Conservation (phyloP, 2,113 vertebrate genomes). For the Siniperca knerii region DNA sequence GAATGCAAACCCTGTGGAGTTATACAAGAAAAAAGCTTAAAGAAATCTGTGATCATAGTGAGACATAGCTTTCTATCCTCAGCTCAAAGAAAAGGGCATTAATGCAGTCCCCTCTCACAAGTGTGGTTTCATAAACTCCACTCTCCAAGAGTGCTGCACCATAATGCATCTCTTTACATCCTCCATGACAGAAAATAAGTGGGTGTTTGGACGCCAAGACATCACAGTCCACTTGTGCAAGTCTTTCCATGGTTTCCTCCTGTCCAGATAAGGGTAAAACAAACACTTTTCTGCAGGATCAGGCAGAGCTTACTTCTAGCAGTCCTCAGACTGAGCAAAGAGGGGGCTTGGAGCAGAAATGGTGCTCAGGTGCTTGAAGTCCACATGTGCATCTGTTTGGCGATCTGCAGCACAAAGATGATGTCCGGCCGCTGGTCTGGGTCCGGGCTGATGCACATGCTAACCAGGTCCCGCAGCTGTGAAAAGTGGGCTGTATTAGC, state of each 20-base stretch:
- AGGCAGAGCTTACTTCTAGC: conserved; percentile 10
- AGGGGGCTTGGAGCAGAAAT: neutral
- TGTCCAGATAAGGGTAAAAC: conserved; percentile 11
- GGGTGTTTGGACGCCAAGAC: neutral
- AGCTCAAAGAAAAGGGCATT: conserved; percentile 8
- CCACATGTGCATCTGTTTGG: conserved; percentile 73
- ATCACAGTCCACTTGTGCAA: conserved; percentile 15
- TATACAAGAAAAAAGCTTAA: neutral
- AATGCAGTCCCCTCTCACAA: conserved; percentile 20
- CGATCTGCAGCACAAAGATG: conserved; percentile 67
- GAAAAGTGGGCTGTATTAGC: neutral
- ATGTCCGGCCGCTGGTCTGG: conserved; percentile 75
- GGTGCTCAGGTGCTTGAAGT: conserved; percentile 65
- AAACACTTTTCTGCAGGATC: conserved; percentile 10
- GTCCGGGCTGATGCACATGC: conserved; percentile 74
- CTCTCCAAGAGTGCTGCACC: neutral
- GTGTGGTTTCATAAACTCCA: conserved; percentile 17
- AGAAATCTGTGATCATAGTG: neutral
- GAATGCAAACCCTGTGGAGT: conserved; percentile 42
- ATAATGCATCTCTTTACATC: conserved; percentile 1
- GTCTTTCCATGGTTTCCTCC: conserved; percentile 18
- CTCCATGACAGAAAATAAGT: conserved; percentile 10
- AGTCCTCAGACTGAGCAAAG: conserved; percentile 30
- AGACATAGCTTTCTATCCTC: conserved; percentile 9
- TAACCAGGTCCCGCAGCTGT: conserved; percentile 69